Conservation (phyloP, 2,113 vertebrate genomes). For the Paradoxurus hermaphroditus region DNA sequence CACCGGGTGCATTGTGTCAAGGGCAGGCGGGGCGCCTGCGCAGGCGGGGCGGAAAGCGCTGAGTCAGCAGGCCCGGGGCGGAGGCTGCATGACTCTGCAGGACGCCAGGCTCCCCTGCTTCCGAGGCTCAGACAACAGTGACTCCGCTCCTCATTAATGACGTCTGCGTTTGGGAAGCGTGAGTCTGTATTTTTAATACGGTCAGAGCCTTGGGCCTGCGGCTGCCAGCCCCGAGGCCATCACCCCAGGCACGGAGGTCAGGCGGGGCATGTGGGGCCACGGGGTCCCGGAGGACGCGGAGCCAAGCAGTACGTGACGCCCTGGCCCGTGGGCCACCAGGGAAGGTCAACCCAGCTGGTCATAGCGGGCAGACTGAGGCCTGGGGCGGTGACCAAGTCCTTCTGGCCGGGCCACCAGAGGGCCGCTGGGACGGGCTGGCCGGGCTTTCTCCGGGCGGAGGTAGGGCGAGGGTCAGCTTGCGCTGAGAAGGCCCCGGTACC, state of each 20-base stretch:
- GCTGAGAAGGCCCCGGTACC: accelerated
- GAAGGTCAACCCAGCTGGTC: background rate
- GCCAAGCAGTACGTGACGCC: background rate
- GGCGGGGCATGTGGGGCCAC: background rate
- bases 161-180: background rate
- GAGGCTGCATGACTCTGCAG: background rate
- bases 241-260: background rate
- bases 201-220: background rate
- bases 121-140: background rate
- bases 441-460: background rate
- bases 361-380: background rate
- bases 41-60: background rate
- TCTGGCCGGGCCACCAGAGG: no score
- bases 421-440: background rate
- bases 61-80: background rate
- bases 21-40: background rate
- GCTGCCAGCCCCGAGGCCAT: conserved; percentile 3
- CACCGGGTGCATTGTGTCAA: accelerated
- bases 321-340: accelerated
- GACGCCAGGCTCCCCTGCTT: background rate
- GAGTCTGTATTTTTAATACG: background rate
- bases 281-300: background rate
- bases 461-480: accelerated
- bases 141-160: background rate
- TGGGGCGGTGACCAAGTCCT: no score